Evolutionary conservation across 1,140 invertebrate genomes (phyloP), one percentile per base, ranked within the genome.

Genomic region (Formica exsecta): DNA sequence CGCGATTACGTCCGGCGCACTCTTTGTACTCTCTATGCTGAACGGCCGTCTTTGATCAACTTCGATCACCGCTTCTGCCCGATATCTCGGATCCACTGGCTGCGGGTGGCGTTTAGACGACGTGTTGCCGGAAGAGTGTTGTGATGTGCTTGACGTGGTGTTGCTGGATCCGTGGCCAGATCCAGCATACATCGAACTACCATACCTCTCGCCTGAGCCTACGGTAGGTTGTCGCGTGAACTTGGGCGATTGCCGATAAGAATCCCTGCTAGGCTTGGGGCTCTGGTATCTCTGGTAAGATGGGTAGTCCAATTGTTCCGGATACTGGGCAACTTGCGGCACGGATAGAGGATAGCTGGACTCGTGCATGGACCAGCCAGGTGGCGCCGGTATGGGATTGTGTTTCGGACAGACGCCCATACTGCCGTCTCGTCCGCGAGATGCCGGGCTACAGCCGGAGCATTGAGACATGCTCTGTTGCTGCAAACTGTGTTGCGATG

Each of bases 1-100:
- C 90, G 97, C 97, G 89, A 98, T 98, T 74, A 98, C 98, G 93
- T 98, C 98, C 25, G 98, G 98, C 1, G 98, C 98, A 64, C 98
- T 98, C 92, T 98, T 98, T 11, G 97, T 97, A 16, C 97, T 97
- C 86, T 97, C 97, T 70, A 97, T 96, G 93, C 97, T 97, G 92
- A 97, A 97, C 0, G 97, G 96, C 13, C 97, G 95, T 86, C 96
- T 95, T 87, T 96, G 94, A 59, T 96, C 95, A 94, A 97, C 96
- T 85, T 97, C 96, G 71, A 97, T 97, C 66, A 96, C 96, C 3
- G 96, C 96, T 87, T 97, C 97, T 1, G 96, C 96, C 64, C 95
- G 95, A 89, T 96, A 97, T 74, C 95, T 93, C 29, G 95, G 94
- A 68, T 96, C 95, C 19, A 59, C 9, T 1, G 25, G 70, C 13